A percentile compares a stretch with the other conserved stretches of the same genome.
Evolutionary conservation across 2,888 invertebrate genomes (phyloP).

Genomic region (Malacosoma neustria): DNA sequence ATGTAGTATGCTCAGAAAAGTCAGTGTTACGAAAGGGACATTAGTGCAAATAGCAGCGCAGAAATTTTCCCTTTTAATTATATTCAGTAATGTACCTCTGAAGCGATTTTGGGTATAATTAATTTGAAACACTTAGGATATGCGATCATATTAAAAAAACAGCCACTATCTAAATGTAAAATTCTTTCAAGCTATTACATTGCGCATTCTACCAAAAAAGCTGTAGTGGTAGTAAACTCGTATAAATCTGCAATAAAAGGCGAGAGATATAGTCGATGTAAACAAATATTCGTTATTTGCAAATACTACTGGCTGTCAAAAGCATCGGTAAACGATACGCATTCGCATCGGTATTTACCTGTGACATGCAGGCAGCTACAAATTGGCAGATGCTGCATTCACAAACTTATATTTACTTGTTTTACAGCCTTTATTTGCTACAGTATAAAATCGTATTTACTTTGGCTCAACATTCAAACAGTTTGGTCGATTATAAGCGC

Average conservation of each 20-base stretch:
- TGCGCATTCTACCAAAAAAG: no score
- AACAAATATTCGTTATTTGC: slow-evolving; percentile 48
- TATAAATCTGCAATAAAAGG: slow-evolving; percentile 11
- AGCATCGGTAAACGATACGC: slow-evolving; percentile 54
- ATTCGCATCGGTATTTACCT: slow-evolving; percentile 41
- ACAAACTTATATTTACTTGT: slow-evolving; percentile 13
- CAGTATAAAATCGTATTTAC: slow-evolving; percentile 15
- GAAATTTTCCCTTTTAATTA: no score
- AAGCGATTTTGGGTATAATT: no score
- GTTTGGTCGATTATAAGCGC: slow-evolving; percentile 22
- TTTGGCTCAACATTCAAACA: not conserved
- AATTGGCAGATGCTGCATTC: slow-evolving; percentile 38
- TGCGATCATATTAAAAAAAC: no score
- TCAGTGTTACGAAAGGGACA: no score
- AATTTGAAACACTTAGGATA: no score
- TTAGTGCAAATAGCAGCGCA: no score
- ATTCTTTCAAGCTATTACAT: no score
- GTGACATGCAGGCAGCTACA: slow-evolving; percentile 40
- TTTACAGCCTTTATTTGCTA: slow-evolving; percentile 7
- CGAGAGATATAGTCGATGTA: slow-evolving; percentile 24
- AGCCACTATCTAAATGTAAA: no score
- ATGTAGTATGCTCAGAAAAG: no score
- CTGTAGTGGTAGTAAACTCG: not conserved
- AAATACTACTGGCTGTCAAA: slow-evolving; percentile 53
- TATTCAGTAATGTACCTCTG: no score